Evolutionary conservation across 2,113 vertebrate species (phyloP).

Genomic region (Rhipidura dahli): DNA sequence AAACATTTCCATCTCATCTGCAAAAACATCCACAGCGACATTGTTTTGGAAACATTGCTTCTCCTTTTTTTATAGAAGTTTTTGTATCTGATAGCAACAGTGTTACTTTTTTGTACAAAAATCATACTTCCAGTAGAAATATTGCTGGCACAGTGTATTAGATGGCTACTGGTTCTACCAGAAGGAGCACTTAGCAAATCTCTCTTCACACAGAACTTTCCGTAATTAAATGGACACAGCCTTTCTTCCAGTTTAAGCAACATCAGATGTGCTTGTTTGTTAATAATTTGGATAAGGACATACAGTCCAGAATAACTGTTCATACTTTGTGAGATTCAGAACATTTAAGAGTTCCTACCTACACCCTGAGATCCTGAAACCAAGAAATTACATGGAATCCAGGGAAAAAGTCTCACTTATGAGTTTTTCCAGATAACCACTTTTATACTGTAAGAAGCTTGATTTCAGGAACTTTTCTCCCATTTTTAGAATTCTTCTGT

Average conservation of each 20-base stretch:
- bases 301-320: not conserved
- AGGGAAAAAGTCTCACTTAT: not conserved
- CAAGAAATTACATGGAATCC: not conserved
- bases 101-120: not conserved
- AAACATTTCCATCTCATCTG: not conserved
- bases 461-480: not conserved
- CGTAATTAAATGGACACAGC: accelerated
- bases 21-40: not conserved
- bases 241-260: not conserved
- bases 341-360: not conserved
- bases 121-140: not conserved
- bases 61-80: not conserved
- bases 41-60: not conserved
- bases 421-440: not conserved
- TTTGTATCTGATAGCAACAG: not conserved
- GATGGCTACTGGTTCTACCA: not conserved
- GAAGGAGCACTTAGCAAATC: not conserved
- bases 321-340: not conserved
- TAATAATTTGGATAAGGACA: not conserved
- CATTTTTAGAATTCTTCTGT: not conserved
- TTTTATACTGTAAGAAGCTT: not conserved
- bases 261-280: not conserved
- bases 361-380: not conserved
- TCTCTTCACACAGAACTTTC: not conserved
- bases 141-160: not conserved